Evolutionary conservation across 2,888 invertebrate species (phyloP), one percentile per base, ranked within the genome.

Genomic region (Leucophenga maculata): DNA sequence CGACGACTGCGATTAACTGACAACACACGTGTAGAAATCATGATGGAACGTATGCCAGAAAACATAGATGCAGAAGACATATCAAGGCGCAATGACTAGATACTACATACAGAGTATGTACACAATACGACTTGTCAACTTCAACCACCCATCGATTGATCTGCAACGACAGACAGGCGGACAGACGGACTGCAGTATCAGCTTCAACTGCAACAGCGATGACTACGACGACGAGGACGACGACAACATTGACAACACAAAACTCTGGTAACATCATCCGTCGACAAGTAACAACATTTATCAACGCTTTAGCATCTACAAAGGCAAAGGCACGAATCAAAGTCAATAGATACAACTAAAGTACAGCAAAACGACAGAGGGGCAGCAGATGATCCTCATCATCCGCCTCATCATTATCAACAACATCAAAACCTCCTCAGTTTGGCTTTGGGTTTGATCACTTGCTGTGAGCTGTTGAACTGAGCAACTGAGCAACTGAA

Each of bases 141-240:
- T 77, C 80, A 84, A 84, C 85, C 84, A 84, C 85, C 85, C 83
- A 84, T 85, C 82, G 85, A 84, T 85, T 80, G 82, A 68, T 52
- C 54, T 59, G 69, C 67, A 39, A 59, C 65, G 72, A 48, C 67
- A 71, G 70, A 75, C 71, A 69, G 69, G 11, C 14, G 20, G 48
- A 14, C 18, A 64, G 48, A 39, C 39, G 11, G 46, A 46, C 46
- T 18, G 32, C 65, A 14, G 22, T 48, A 65, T 9, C 18, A 55
- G 67, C 72, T 70, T 74, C 72, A 73, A 72, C 73, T 59, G 62
- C 77, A 73, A 67, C 68, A 67, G 20, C 52, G 39, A n/a, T 55
- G 55, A 65, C n/a, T n/a, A n/a, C 39, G 48, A 39, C 68, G 55
- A 62, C 26, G 26, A 26, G 62, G 69, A 62, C 73, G 57, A 64